Evolutionary conservation across 2,113 vertebrate genomes (phyloP).

Genomic region (Pelecanoides urinatrix): DNA sequence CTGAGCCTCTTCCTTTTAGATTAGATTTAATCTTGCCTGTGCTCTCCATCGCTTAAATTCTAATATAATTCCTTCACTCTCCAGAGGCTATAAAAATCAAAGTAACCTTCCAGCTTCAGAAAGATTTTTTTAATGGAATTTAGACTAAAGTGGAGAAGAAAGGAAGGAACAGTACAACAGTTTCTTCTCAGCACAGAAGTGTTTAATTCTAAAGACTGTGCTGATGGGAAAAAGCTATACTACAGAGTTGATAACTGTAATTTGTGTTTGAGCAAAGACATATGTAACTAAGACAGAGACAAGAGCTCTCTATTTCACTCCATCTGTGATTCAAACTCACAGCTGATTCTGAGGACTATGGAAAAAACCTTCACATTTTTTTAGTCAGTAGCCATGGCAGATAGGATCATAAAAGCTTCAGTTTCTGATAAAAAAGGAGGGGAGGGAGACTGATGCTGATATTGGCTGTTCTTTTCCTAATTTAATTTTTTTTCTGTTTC

Average conservation of each 20-base stretch:
- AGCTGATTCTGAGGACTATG: not conserved
- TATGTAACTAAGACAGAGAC: slow-evolving; percentile 37
- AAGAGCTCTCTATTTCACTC: slow-evolving; percentile 16
- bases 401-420: not conserved
- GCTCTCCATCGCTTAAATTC: not conserved
- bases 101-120: not conserved
- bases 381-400: not conserved
- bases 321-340: slow-evolving; percentile 35
- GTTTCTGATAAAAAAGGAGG: not conserved
- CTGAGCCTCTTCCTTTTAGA: not conserved
- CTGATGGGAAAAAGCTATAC: not conserved
- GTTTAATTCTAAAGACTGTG: not conserved
- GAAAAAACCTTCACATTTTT: not conserved
- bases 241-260: not conserved
- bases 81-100: not conserved
- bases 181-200: not conserved
- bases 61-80: not conserved
- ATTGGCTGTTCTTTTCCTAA: not conserved
- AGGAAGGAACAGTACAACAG: not conserved
- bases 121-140: not conserved
- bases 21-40: not conserved
- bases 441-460: not conserved
- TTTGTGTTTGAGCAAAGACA: slow-evolving; percentile 35
- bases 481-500: not conserved
- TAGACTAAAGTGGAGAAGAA: not conserved